Evolutionary conservation across 2,888 invertebrate species (phyloP), one percentile per base, ranked within the genome.

Genomic region (Diaperis boleti): DNA sequence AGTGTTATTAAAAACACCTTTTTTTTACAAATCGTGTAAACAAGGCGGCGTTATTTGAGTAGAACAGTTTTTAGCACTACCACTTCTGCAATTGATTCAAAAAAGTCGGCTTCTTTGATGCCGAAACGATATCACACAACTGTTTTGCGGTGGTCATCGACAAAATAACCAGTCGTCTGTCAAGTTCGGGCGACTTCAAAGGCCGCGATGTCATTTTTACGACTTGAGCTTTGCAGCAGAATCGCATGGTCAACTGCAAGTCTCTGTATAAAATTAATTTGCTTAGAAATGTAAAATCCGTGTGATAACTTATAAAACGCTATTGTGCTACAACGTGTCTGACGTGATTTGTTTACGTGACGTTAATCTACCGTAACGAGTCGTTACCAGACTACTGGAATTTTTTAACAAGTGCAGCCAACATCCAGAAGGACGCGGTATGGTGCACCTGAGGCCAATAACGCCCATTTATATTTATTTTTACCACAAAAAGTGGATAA

Each of bases 301-400:
- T 44, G 44, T 11, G 11, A 44, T 44, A 44, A 22, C 44, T 44
- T 44, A 39, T 39, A 39, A 39, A 11, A 39, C 39, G 20, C 44
- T 8, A 44, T 44, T 33, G 33, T 33, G 11, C 33, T 33, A 33
- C 33, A 11, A 33, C 26, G 44, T 44, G 26, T 44, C 26, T 22
- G 44, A 44, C 44, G 44, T 44, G 44, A 44, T 44, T 42, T 44
- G 44, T 44, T 44, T 44, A 22, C 26, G 33, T 26, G 22, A 10
- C 22, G 13, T 10, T 44, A 26, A 44, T 42, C 17, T 20, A 42
- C 42, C 42, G 20, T 42, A 42, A 15, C 13, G 26, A 22, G 44
- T 44, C 44, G 44, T 44, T 42, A 42, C 33, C 11, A 33, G 33
- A 33, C 33, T 33, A 33, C 33, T 33, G 33, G 33, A 33, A 33